Evolutionary conservation across 2,113 vertebrate genomes (phyloP).

Genomic region (Xenopus tropicalis): DNA sequence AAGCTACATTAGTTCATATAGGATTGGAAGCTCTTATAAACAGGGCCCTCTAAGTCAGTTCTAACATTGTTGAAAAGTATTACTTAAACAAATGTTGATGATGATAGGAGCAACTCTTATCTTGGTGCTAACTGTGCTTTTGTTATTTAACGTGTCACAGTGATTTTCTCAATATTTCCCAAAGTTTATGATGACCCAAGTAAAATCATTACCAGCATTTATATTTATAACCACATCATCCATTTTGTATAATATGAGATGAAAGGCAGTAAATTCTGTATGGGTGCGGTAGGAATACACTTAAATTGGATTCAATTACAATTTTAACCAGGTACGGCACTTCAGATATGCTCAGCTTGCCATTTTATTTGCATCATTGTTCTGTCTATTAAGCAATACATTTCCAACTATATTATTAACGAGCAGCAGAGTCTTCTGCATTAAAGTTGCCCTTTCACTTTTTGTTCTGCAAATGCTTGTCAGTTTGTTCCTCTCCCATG

Average conservation of each 20-base stretch:
- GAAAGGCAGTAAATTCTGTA: not conserved
- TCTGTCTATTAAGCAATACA: not conserved
- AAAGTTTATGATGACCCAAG: too few species aligned
- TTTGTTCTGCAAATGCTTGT: constrained; percentile 30
- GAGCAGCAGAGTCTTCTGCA: constrained; percentile 13
- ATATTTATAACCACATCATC: not conserved
- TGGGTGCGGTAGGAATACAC: too few species aligned
- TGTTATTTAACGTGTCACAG: too few species aligned
- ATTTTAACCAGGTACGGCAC: not conserved
- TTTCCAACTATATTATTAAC: constrained; percentile 17
- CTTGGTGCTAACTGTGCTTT: too few species aligned
- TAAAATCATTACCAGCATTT: too few species aligned
- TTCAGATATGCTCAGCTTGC: not conserved
- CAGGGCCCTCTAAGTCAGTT: too few species aligned
- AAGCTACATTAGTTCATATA: too few species aligned
- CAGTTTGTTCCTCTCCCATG: constrained; percentile 18
- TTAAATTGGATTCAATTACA: not conserved
- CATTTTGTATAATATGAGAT: not conserved
- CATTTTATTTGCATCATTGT: not conserved
- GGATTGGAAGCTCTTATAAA: too few species aligned
- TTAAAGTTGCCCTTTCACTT: constrained; percentile 40
- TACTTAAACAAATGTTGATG: too few species aligned
- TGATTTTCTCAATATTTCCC: too few species aligned
- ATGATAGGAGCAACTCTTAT: too few species aligned
- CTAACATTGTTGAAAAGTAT: too few species aligned